Evolutionary conservation across 2,888 invertebrate species (phyloP), one percentile per base, ranked within the genome.

Genomic region (Celastrina argiolus): DNA sequence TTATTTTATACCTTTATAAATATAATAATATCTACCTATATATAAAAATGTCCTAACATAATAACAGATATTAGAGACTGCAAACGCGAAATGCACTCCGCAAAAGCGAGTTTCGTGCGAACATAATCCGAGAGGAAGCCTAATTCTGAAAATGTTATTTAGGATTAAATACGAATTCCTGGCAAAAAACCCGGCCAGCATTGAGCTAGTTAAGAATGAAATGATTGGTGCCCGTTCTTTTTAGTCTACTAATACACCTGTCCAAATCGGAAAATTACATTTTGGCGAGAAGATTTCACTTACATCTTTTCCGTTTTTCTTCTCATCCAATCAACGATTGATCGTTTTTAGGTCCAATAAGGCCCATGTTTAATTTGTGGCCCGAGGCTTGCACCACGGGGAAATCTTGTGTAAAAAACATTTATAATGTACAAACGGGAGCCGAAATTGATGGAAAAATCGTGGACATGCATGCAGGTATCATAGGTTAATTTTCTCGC

Each of bases 401-500:
- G 59, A 59, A 59, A 59, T 34, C 31, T 59, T 59, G 18, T 34
- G 34, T 16, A 59, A 59, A 34, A 59, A 31, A 59, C 16, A 34
- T 18, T 16, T 59, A 31, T 31, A 14, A 34, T 59, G 59, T 31
- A 16, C 59, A 31, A 59, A 31, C 59, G 34, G 34, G 2, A 59
- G 5, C 26, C 34, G 59, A 31, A 59, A 59, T 59, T 16, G 59
- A 31, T 34, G 28, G 34, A 31, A 58, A 58, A 58, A 28, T 51
- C 51, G 51, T 12, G 31, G 14, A 31, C 45, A 45, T 28, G 41
- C 26, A 16, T n/a, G 16, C 28, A 28, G 31, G 12, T 45, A 42
- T 45, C 42, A 64, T 65, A 34, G 51, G 56, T 56, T 56, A 65
- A 56, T 56, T 65, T 65, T 65, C 39, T 39, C 36, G 51, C 18